Conservation (phyloP, 1,140 invertebrate species). For the Elysia chlorotica region DNA sequence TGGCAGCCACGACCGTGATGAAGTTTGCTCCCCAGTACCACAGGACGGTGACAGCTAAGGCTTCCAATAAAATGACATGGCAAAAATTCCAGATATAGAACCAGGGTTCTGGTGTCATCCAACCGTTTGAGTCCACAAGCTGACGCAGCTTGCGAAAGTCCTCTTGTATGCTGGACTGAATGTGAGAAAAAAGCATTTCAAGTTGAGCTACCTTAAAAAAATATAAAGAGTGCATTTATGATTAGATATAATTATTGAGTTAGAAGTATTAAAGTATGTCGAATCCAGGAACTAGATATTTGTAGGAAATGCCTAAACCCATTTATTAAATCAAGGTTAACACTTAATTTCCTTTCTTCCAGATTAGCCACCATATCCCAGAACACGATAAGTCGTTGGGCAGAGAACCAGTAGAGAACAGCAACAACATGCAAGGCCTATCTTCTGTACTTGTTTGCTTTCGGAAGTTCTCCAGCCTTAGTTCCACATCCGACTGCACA, state of each 20-base stretch:
- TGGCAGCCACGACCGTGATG: conserved; percentile 31
- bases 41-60: conserved; percentile 40
- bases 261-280: not conserved
- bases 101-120: conserved; percentile 48
- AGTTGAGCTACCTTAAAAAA: conserved; percentile 1
- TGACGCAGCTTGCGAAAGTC: conserved; percentile 52
- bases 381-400: too few species aligned
- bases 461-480: not conserved
- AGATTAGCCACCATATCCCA: too few species aligned
- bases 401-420: too few species aligned
- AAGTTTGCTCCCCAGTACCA: conserved; percentile 39
- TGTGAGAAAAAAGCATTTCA: conserved; percentile 12
- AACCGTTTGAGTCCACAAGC: conserved; percentile 44
- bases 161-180: conserved; percentile 27
- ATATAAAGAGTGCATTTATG: not conserved
- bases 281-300: too few species aligned
- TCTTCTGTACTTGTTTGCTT: too few species aligned
- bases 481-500: not conserved
- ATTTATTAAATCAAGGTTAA: not conserved
- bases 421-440: too few species aligned
- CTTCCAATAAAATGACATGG: conserved; percentile 53
- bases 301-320: too few species aligned
- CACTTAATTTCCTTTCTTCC: not conserved
- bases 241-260: not conserved
- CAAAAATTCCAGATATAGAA: conserved; percentile 50